Evolutionary conservation across 2,797 vertebrate genomes (phyloP).

Genomic region (Apodemus agrarius): DNA sequence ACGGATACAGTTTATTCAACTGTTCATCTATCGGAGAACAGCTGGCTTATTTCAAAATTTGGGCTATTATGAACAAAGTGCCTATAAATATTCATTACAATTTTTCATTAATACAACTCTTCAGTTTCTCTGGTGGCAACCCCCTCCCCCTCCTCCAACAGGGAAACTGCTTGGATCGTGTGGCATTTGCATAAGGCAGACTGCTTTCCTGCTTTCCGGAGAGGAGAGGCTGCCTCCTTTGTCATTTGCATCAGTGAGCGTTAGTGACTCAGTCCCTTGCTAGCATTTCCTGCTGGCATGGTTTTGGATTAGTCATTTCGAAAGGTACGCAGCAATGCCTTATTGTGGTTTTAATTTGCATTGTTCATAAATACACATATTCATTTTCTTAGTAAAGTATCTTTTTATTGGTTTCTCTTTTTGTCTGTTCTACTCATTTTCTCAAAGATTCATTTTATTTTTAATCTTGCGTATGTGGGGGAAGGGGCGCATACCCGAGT

Average conservation of each 20-base stretch:
- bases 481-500: not conserved
- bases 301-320: not conserved
- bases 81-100: conserved; percentile 21
- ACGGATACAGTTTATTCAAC: not conserved
- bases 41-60: conserved; percentile 5
- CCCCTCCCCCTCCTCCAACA: not conserved
- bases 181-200: not conserved
- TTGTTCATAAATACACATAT: not conserved
- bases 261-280: not conserved
- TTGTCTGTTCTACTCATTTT: not conserved
- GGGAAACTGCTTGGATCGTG: not conserved
- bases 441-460: not conserved
- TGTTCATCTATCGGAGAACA: not conserved
- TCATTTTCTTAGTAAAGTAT: not conserved
- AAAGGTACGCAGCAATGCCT: not conserved
- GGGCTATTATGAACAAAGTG: not conserved
- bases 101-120: conserved; percentile 38
- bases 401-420: not conserved
- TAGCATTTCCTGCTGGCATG: not conserved
- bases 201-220: not conserved
- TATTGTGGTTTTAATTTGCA: not conserved
- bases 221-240: not conserved
- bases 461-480: not conserved
- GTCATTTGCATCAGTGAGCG: not conserved
- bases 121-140: conserved; percentile 15